Evolutionary conservation across 2,888 invertebrate genomes (phyloP).

Genomic region (Lycaena phlaeas): DNA sequence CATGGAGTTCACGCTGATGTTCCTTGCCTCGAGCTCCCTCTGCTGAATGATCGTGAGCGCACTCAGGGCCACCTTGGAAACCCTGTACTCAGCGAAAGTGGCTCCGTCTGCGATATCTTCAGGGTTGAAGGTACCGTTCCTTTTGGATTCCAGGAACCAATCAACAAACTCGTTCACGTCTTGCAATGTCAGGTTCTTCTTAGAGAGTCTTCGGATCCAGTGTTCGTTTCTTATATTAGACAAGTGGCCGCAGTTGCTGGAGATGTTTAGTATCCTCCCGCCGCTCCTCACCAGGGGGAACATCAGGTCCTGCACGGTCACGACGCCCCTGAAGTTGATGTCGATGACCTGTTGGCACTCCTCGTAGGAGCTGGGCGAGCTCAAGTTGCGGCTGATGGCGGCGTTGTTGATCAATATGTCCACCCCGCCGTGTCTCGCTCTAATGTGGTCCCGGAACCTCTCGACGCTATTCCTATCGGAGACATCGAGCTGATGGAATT

Average conservation of each 20-base stretch:
- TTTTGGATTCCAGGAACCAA: conserved; percentile 70
- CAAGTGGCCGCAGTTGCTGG: conserved; percentile 78
- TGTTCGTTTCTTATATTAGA: conserved; percentile 64
- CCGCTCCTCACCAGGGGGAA: conserved; percentile 78
- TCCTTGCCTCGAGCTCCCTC: conserved; percentile 63
- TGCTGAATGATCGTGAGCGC: conserved; percentile 80
- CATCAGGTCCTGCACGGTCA: conserved; percentile 75
- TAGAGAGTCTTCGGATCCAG: conserved; percentile 41
- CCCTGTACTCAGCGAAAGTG: conserved; percentile 73
- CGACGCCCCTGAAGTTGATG: conserved; percentile 78
- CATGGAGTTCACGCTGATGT: conserved; percentile 74
- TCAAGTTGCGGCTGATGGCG: conserved; percentile 62
- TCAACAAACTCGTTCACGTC: conserved; percentile 70
- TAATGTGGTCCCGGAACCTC: conserved; percentile 73
- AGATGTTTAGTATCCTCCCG: conserved; percentile 81
- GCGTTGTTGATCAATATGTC: conserved; percentile 85
- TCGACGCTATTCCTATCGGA: conserved; percentile 74
- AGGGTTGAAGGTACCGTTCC: conserved; percentile 34
- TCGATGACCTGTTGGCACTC: conserved; percentile 50
- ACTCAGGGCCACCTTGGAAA: conserved; percentile 81
- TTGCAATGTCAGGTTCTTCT: conserved; percentile 30
- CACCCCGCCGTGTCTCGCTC: conserved; percentile 75
- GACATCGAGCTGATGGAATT: conserved; percentile 72
- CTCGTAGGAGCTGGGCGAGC: conserved; percentile 11
- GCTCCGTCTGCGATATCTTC: conserved; percentile 25